phyloP scores from a whole-genome alignment of 2,888 invertebrate species.

The Ophion slaviceki region DNA sequence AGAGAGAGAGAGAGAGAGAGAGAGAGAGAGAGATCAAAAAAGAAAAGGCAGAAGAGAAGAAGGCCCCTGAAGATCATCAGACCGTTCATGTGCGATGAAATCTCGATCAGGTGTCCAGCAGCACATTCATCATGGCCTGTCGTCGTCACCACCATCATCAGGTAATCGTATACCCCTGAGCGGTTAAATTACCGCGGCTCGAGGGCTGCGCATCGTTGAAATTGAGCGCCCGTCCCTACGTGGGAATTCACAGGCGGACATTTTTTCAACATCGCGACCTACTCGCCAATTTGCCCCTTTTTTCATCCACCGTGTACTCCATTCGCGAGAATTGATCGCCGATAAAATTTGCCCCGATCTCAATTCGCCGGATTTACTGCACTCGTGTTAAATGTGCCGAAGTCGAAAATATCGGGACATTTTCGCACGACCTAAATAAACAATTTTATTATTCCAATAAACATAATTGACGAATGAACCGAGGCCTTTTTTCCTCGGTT shows the following conservation, averaged over 20 bases:
- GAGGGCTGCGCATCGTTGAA: slow-evolving; percentile 47
- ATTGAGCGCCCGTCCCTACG: slow-evolving; percentile 62
- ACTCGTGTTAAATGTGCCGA: background rate
- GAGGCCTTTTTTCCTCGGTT: slow-evolving; percentile 9
- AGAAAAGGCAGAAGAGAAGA: slow-evolving; percentile 14
- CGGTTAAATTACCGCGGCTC: slow-evolving; percentile 67
- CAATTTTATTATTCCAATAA: background rate
- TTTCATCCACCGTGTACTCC: background rate
- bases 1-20: background rate
- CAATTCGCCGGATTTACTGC: background rate
- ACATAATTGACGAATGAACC: background rate
- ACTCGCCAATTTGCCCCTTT: background rate
- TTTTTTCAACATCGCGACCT: background rate
- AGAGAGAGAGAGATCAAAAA: background rate
- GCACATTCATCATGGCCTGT: slow-evolving; percentile 55
- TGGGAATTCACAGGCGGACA: slow-evolving; percentile 65
- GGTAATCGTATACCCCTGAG: slow-evolving; percentile 68
- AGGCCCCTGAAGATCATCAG: slow-evolving; percentile 59
- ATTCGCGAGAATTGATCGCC: background rate
- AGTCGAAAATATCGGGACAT: background rate
- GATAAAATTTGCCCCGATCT: background rate
- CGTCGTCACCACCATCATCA: slow-evolving; percentile 52
- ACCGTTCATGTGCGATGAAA: slow-evolving; percentile 69
- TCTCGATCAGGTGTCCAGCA: slow-evolving; percentile 33
- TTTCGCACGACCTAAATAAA: background rate